Conservation (phyloP, 2,113 vertebrate species). For the Tenrec ecaudatus region DNA sequence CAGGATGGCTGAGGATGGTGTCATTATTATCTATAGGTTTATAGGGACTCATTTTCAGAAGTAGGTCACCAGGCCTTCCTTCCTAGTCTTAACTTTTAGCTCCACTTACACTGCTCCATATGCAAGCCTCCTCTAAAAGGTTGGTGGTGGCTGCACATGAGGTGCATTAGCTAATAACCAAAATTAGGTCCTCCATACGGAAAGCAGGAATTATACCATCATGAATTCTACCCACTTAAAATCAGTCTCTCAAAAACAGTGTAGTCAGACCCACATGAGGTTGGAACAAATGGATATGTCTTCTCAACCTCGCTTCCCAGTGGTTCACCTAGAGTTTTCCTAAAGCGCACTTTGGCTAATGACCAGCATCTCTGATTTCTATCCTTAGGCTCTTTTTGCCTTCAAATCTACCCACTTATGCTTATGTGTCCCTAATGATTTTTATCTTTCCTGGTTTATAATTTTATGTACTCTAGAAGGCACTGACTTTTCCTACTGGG, state of each 20-base stretch:
- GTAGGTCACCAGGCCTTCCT: not conserved
- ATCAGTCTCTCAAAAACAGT: not conserved
- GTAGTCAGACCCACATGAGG: rapidly evolving
- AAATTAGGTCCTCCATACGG: not conserved
- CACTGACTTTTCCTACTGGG: not conserved
- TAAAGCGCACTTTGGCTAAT: not conserved
- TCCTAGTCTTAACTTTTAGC: not conserved
- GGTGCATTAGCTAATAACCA: not conserved
- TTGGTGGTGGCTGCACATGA: not conserved
- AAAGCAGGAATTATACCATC: not conserved
- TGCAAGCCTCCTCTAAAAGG: not conserved
- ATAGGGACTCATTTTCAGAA: not conserved
- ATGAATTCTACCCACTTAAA: not conserved
- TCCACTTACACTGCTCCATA: not conserved
- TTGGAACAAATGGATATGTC: not conserved
- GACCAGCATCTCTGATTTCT: not conserved
- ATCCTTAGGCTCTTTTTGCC: not conserved
- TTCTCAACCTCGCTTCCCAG: not conserved
- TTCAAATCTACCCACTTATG: not conserved
- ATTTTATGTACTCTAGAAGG: not conserved
- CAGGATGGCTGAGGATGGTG: not conserved
- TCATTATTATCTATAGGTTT: not conserved
- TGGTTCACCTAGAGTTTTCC: not conserved
- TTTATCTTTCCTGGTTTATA: not conserved
- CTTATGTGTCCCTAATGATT: not conserved